Conservation (phyloP, 2,797 vertebrate genomes). For the Myiothlypis coronata region DNA sequence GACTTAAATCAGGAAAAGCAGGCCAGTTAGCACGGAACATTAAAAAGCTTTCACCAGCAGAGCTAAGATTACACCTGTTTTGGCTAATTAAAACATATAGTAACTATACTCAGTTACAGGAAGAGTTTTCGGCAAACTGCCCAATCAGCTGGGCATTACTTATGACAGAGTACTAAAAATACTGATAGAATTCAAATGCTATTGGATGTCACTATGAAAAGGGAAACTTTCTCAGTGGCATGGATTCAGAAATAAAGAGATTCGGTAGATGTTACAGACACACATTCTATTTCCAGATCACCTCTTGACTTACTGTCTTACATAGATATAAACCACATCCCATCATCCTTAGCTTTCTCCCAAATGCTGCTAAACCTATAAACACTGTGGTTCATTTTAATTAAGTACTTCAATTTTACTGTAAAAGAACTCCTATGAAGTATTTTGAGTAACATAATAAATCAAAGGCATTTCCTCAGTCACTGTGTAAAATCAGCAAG, state of each 20-base stretch:
- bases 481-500: not conserved
- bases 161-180: conserved; percentile 66
- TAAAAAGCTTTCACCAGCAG: not conserved
- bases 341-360: not conserved
- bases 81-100: conserved; percentile 55
- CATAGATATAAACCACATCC: not conserved
- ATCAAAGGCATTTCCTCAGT: not conserved
- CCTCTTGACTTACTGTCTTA: not conserved
- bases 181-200: conserved; percentile 48
- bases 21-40: not conserved
- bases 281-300: not conserved
- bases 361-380: not conserved
- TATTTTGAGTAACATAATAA: not conserved
- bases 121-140: conserved; percentile 25
- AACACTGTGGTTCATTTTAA: not conserved
- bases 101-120: conserved; percentile 49
- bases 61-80: conserved; percentile 45
- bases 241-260: not conserved
- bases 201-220: conserved; percentile 65
- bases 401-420: not conserved
- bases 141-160: conserved; percentile 33
- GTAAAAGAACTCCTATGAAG: not conserved
- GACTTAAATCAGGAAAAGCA: not conserved
- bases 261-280: not conserved
- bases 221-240: not conserved